Base-by-base conservation (phyloP, 1,140 invertebrate genomes). In the Aphis gossypii region DNA sequence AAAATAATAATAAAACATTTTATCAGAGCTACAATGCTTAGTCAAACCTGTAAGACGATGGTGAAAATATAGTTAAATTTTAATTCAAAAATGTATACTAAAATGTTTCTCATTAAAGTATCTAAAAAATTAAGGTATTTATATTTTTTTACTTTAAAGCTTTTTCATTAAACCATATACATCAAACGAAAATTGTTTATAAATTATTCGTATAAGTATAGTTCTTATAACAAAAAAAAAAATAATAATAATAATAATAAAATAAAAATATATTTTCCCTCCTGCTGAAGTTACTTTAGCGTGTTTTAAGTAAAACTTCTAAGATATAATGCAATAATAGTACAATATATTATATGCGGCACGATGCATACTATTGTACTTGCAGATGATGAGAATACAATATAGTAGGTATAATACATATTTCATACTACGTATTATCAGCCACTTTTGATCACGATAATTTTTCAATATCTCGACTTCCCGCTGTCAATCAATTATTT, bases 401-500 rank as follows among this genome's bases (percentile, higher is more conserved):
- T 35, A 18, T 18, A 51, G 14, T 41, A 41, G 18, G 23, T 25
- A n/a, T 76, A 76, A 35, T 76, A n/a, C 30, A n/a, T n/a, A 25
- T n/a, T 68, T 30, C n/a, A 6, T 76, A 76, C 18, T n/a, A n/a
- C n/a, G 30, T n/a, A 68, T 14, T 68, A 68, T 76, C 14, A 76
- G 14, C 5, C 30, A 76, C 60, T 25, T 90, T 60, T 90, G 0
- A 60, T 41, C 38, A 21, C 25, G 23, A 87, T 30, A 46, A 87
- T 87, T 25, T 8, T 9, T 30, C 18, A 51, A 51, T 87, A 48
- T n/a, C 23, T 30, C 4, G 5, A n/a, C 23, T 51, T 87, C 86
- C 46, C 86, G 30, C 44, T 8, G 46, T 35, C 86, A 87, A 87
- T 87, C 46, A 87, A 87, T 87, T 48, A 87, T 87, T 76, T n/a